A percentile compares a stretch with the other conserved stretches of the same genome.
Evolutionary conservation across 2,113 vertebrate species (phyloP).

Genomic region (Scomber colias): DNA sequence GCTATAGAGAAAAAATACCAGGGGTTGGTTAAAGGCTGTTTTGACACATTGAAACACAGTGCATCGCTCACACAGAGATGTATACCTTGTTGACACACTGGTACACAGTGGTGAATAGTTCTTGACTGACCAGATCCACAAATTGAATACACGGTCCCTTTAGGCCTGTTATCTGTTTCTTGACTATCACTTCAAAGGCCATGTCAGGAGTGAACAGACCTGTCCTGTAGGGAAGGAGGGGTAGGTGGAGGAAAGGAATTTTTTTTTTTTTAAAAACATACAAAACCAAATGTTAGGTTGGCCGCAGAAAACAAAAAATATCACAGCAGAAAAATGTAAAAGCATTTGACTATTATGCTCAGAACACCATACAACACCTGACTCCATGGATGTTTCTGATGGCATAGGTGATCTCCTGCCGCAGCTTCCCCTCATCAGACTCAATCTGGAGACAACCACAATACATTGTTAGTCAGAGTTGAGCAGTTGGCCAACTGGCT

Average conservation of each 20-base stretch:
- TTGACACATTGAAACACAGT: slow-evolving; percentile 27
- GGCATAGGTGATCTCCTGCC: slow-evolving; percentile 93
- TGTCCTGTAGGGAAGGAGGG: slow-evolving; percentile 83
- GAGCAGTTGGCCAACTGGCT: not conserved
- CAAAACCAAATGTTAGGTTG: not conserved
- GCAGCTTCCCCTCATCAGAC: slow-evolving; percentile 91
- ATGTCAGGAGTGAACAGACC: slow-evolving; percentile 95
- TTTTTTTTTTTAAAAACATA: not conserved
- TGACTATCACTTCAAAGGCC: slow-evolving; percentile 97
- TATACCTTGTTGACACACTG: slow-evolving; percentile 93
- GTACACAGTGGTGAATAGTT: slow-evolving; percentile 90
- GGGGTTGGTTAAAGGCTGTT: not conserved
- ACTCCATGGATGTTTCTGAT: slow-evolving; percentile 95
- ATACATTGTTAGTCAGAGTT: not conserved
- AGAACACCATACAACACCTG: slow-evolving; percentile 80
- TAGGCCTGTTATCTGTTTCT: slow-evolving; percentile 92
- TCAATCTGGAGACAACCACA: slow-evolving; percentile 86
- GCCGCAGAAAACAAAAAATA: not conserved
- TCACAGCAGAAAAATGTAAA: not conserved
- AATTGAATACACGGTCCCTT: slow-evolving; percentile 93
- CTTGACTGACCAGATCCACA: slow-evolving; percentile 93
- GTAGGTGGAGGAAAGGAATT: not conserved
- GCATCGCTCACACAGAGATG: not conserved
- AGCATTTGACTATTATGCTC: not conserved
- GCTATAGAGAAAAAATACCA: slow-evolving; percentile 76